A percentile compares a stretch with the other conserved stretches of the same genome.
phyloP scores from a whole-genome alignment of 2,113 vertebrate genomes.

The Numida meleagris region DNA sequence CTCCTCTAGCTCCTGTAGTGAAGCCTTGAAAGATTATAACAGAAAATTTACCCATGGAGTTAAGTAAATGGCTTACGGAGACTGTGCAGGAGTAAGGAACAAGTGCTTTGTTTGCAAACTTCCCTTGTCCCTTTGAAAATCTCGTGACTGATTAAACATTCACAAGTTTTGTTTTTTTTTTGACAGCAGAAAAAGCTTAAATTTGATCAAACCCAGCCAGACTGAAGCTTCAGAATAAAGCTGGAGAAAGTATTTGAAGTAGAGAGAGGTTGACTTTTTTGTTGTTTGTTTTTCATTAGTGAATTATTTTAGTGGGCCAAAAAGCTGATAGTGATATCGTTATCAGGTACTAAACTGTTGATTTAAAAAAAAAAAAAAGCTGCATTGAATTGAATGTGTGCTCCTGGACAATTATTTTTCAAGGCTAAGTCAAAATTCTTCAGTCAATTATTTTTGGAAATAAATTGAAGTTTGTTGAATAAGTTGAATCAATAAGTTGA shows the following conservation, averaged over 20 bases:
- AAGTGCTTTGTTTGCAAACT: background rate
- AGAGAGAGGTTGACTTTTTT: background rate
- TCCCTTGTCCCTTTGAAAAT: background rate
- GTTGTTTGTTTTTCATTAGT: background rate
- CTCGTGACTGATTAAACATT: background rate
- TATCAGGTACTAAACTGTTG: background rate
- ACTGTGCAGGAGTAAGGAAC: background rate
- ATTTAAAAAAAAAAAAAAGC: background rate
- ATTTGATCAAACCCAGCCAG: background rate
- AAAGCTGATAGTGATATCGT: background rate
- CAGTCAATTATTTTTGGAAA: background rate
- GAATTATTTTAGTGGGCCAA: background rate
- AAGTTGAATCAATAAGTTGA: background rate
- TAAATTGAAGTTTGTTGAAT: background rate
- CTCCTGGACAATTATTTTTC: background rate
- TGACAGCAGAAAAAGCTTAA: background rate
- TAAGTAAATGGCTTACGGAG: background rate
- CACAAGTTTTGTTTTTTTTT: background rate
- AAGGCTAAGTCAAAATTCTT: background rate
- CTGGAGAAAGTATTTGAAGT: background rate
- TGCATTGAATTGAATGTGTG: too few relatives aligned
- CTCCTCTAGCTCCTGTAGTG: background rate
- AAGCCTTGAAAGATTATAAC: background rate
- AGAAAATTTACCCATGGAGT: background rate
- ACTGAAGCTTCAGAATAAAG: background rate